A percentile compares a stretch with the other conserved stretches of the same genome.
Conservation (phyloP, 2,113 vertebrate genomes). For the Brienomyrus longianalis region DNA sequence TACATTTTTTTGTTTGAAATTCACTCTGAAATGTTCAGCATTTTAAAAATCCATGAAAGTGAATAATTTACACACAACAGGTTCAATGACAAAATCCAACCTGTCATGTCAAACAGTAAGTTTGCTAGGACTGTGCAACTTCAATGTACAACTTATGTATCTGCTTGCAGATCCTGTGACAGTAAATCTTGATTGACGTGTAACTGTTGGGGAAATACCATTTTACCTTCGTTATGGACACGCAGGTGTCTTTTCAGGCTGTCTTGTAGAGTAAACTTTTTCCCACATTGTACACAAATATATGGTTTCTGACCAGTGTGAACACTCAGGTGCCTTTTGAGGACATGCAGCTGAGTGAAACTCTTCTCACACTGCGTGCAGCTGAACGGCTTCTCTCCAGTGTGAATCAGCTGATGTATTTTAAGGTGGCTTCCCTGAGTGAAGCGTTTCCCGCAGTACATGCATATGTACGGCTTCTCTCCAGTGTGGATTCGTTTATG, state of each 20-base stretch:
- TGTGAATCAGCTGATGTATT: conserved; percentile 15
- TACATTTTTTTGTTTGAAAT: not conserved
- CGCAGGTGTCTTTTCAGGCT: conserved; percentile 16
- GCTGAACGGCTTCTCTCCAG: conserved; percentile 13
- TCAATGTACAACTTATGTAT: not conserved
- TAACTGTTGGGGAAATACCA: not conserved
- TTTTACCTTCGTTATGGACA: not conserved
- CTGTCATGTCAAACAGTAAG: not conserved
- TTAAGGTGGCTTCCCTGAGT: conserved; percentile 19
- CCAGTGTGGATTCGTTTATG: conserved; percentile 13
- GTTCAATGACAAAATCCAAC: not conserved
- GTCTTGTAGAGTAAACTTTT: conserved; percentile 14
- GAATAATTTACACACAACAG: not conserved
- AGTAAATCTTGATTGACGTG: not conserved
- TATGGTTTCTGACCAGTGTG: conserved; percentile 18
- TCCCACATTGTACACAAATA: conserved; percentile 11
- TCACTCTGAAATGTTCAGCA: not conserved
- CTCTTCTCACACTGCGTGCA: conserved; percentile 12
- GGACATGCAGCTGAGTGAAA: conserved; percentile 14
- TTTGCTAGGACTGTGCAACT: not conserved
- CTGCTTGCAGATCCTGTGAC: not conserved
- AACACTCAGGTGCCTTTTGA: conserved; percentile 17
- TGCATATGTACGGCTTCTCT: conserved; percentile 10
- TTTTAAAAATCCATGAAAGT: not conserved
- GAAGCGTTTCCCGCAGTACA: conserved; percentile 14